These are phyloP conservation scores for Drosophila birchii DNA, from an alignment of 2,888 invertebrate genomes.

Conservation along the genomic window DNA sequence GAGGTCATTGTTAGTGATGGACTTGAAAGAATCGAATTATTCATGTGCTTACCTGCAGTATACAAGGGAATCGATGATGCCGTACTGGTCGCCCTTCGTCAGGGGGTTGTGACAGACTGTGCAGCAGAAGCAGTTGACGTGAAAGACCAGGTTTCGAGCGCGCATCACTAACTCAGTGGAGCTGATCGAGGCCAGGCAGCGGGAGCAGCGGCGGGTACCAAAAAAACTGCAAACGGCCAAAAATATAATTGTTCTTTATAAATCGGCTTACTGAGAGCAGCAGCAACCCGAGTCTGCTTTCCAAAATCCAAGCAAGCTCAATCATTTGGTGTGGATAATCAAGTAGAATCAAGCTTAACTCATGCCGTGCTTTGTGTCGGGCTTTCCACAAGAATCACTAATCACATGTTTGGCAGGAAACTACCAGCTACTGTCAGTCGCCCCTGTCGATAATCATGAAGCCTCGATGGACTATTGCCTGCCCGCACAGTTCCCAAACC, in stretches of 20 bases:
- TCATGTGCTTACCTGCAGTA: constrained; percentile 89
- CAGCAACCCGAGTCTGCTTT: neutral
- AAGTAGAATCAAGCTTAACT: constrained; percentile 37
- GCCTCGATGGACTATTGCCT: neutral
- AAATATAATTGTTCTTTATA: constrained; percentile 4
- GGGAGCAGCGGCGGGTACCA: constrained; percentile 94
- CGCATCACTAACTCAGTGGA: constrained; percentile 97
- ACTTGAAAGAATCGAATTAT: too few species aligned
- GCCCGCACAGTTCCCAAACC: neutral
- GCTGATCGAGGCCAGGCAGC: constrained; percentile 94
- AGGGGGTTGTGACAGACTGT: constrained; percentile 93
- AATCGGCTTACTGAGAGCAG: neutral
- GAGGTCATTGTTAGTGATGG: constrained; percentile 1
- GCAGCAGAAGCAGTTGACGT: constrained; percentile 97
- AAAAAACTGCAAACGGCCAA: constrained; percentile 90
- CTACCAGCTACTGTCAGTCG: constrained; percentile 55
- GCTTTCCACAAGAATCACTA: constrained; percentile 48
- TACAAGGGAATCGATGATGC: constrained; percentile 94
- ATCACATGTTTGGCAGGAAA: constrained; percentile 71
- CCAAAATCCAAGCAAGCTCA: constrained; percentile 17
- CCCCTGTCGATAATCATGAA: constrained; percentile 18
- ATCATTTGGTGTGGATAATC: constrained; percentile 65
- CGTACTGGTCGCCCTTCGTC: constrained; percentile 97
- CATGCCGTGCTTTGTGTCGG: constrained; percentile 38
- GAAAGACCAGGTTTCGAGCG: constrained; percentile 96